Conservation (phyloP, 2,113 vertebrate genomes). For the Protomyctophum bolini region DNA sequence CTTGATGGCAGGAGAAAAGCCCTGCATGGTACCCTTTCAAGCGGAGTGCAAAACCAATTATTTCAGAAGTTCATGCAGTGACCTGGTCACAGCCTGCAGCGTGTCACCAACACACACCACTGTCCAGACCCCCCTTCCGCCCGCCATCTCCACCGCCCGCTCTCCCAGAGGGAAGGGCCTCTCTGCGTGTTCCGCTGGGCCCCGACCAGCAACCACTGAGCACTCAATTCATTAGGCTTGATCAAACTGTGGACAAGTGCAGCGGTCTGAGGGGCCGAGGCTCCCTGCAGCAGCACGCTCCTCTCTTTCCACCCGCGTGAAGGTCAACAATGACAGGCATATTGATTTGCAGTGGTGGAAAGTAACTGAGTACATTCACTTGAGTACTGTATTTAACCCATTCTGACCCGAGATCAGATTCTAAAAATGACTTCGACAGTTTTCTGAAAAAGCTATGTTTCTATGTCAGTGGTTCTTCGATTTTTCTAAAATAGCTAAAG, state of each 20-base stretch:
- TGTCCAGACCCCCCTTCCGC: background rate
- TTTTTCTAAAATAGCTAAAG: no score
- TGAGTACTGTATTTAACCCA: no score
- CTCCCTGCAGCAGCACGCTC: conserved; percentile 3
- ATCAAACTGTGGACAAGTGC: conserved; percentile 35
- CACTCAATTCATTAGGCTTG: conserved; percentile 43
- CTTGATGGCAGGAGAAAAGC: background rate
- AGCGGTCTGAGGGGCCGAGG: conserved; percentile 12
- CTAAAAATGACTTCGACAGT: no score
- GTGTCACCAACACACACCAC: background rate
- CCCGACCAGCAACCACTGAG: background rate
- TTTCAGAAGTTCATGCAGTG: conserved; percentile 6
- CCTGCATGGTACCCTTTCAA: conserved; percentile 9
- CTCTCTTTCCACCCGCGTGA: background rate
- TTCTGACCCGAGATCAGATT: no score
- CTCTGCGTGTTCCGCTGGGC: background rate
- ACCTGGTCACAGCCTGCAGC: conserved; percentile 5
- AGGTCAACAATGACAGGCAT: conserved; percentile 35
- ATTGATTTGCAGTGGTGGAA: conserved; percentile 12
- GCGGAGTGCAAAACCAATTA: conserved; percentile 20
- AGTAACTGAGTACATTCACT: no score
- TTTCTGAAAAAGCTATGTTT: no score
- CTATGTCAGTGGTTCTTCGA: no score
- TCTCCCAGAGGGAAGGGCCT: background rate
- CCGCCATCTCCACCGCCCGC: no score